Base-by-base conservation (phyloP, 2,113 vertebrate genomes). In the Nycticebus coucang region DNA sequence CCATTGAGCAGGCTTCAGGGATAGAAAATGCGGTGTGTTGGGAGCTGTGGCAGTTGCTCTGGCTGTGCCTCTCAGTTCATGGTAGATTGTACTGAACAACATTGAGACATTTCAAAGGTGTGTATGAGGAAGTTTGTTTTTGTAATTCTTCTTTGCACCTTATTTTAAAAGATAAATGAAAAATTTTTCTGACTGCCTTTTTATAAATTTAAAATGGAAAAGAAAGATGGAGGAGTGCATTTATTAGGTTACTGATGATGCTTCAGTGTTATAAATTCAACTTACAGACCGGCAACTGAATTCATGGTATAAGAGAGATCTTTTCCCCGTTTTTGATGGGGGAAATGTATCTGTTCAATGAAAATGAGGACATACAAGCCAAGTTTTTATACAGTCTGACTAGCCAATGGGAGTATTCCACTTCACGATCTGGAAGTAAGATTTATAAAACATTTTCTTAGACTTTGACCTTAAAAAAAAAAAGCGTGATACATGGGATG, bases 261-360 rank as follows among this genome's bases (percentile, higher is more conserved):
- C 66, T 93, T 95, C 89, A 90, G 95, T 97, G 87, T 97, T 97
- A 95, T 13, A 79, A 80, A 94, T 87, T 83, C 83, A 95, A 68
- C 80, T 87, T 41, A 57, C 37, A 95, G 71, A 91, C 97, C 78
- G 96, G 95, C 80, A 95, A 30, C 68, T 88, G 72, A 96, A 87
- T 82, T 91, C 80, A 66, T 55, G 50, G 74, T 87, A 21, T 90
- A 33, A 62, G 79, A 83, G 81, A 89, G 64, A 77, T 96, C 64
- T 85, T 74, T 84, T 35, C 35, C 19, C 64, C 41, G 41, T 41
- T 41, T 41, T 41, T 41, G 41, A 41, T 41, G 41, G 41, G 26
- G 24, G 11, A 50, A 8, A 50, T 75, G 2, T 88, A 82, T 93
- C 37, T 89, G 30, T 94, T 85, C 72, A 81, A 50, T 92, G 75